These are phyloP conservation scores for Dolichallabes microphthalmus DNA, from an alignment of 2,113 vertebrate genomes.

Conservation along the genomic window DNA sequence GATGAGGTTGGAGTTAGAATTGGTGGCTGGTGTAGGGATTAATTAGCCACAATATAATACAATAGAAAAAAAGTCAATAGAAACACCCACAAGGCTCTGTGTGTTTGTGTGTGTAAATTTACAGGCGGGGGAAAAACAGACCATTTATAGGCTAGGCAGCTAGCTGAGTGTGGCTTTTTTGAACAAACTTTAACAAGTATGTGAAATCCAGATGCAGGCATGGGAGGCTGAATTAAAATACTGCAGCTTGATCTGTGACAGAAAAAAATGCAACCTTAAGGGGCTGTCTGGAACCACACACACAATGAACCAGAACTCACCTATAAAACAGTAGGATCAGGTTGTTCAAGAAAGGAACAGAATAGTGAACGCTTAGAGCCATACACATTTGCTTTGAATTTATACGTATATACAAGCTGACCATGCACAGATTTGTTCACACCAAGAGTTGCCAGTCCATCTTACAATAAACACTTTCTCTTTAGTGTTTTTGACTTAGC, in stretches of 20 bases:
- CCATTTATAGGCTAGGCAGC: slow-evolving; percentile 49
- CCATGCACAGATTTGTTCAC: neutral
- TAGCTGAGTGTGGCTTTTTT: slow-evolving; percentile 40
- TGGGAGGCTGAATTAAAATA: slow-evolving; percentile 44
- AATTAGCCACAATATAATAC: neutral
- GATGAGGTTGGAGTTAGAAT: neutral
- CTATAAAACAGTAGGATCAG: slow-evolving; percentile 39
- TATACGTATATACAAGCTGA: slow-evolving; percentile 12
- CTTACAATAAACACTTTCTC: neutral
- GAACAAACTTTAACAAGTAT: slow-evolving; percentile 54
- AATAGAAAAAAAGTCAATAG: neutral
- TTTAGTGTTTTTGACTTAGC: neutral
- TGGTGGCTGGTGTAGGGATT: neutral
- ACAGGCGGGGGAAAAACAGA: slow-evolving; percentile 34
- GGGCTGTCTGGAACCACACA: slow-evolving; percentile 2
- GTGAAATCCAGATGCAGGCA: slow-evolving; percentile 49
- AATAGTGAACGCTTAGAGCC: neutral
- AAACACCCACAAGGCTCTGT: neutral
- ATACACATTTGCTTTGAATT: neutral
- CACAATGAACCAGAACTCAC: slow-evolving; percentile 50
- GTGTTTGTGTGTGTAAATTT: slow-evolving; percentile 7
- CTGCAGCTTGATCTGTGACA: slow-evolving; percentile 42
- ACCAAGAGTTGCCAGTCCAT: neutral
- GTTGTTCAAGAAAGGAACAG: slow-evolving; percentile 3
- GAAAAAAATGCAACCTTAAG: slow-evolving; percentile 37